phyloP scores from a whole-genome alignment of 2,797 vertebrate genomes.

The Ptychobarbus kaznakovi region DNA sequence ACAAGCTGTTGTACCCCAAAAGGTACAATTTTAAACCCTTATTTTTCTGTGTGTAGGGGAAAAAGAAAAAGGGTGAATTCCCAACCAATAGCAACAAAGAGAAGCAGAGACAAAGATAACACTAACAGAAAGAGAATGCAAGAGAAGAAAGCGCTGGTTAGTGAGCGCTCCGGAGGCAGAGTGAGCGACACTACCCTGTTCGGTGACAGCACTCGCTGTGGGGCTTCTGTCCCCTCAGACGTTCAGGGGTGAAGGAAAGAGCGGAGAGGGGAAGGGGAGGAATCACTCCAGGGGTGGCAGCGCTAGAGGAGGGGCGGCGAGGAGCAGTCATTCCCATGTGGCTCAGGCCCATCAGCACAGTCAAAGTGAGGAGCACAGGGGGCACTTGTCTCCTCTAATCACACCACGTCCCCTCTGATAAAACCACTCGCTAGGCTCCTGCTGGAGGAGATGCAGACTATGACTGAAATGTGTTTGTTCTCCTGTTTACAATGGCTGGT shows the following conservation, averaged over 20 bases:
- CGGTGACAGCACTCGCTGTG: conserved; percentile 10
- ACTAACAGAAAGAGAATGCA: conserved; percentile 8
- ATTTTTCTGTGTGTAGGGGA: too few relatives aligned
- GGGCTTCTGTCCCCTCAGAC: conserved; percentile 37
- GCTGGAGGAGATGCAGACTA: neutral
- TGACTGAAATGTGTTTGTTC: neutral
- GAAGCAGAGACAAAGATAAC: conserved; percentile 4
- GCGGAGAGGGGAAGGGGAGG: conserved; percentile 51
- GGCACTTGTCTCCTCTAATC: conserved; percentile 71
- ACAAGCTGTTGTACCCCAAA: too few relatives aligned
- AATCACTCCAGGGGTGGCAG: conserved; percentile 70
- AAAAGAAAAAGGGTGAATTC: neutral
- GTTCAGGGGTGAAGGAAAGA: conserved; percentile 29
- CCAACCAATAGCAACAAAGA: neutral
- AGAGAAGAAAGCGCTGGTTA: conserved; percentile 31
- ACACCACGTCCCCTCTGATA: conserved; percentile 46
- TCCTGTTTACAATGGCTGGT: neutral
- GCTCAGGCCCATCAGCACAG: conserved; percentile 75
- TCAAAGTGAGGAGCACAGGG: conserved; percentile 62
- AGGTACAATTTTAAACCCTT: too few relatives aligned
- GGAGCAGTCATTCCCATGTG: conserved; percentile 79
- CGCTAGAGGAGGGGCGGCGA: conserved; percentile 54
- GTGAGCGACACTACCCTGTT: neutral
- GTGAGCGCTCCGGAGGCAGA: neutral
- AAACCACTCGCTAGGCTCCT: conserved; percentile 12